Evolutionary conservation across 2,888 invertebrate species (phyloP), one percentile per base, ranked within the genome.

Genomic region (Biston betularia): DNA sequence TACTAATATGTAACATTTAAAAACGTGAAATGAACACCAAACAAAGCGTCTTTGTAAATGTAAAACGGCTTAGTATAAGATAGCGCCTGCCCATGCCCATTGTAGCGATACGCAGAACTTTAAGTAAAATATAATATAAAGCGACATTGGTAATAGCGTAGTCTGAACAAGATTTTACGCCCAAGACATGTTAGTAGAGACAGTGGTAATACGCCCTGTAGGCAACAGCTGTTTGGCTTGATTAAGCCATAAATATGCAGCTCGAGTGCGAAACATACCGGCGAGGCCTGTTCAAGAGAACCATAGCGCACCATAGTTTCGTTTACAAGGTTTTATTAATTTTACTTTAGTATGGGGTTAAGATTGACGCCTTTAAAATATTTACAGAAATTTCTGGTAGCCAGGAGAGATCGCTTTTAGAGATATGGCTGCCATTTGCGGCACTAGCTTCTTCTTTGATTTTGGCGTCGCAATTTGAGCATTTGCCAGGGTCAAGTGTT

Each of bases 181-280:
- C 70, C 76, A 77, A 82, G 82, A 82, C 79, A 79, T 74, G 78
- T 58, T 45, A 67, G 74, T 72, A 70, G 70, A 80, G 68, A 78
- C 70, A 77, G 72, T 75, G 79, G 80, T 83, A 81, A 82, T 80
- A 79, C 76, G 79, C 75, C 71, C 70, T 72, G 76, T 65, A 71
- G 79, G 83, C 75, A 81, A 83, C 85, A 85, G 84, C 84, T 85
- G 85, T 73, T 77, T 74, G 73, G 64, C 81, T 83, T 85, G 85
- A 86, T 86, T 85, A 85, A 84, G 81, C 77, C 78, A 84, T 86
- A 85, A 86, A 86, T 84, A 86, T 86, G 85, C 85, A 83, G 78
- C 77, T 68, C 65, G 77, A 71, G 80, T 83, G 80, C 79, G 79
- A 78, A 77, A 77, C 79, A 79, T 81, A 76, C 74, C 73, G 68